Evolutionary conservation across 2,113 vertebrate genomes (phyloP).

Genomic region (Nothobranchius furzeri): DNA sequence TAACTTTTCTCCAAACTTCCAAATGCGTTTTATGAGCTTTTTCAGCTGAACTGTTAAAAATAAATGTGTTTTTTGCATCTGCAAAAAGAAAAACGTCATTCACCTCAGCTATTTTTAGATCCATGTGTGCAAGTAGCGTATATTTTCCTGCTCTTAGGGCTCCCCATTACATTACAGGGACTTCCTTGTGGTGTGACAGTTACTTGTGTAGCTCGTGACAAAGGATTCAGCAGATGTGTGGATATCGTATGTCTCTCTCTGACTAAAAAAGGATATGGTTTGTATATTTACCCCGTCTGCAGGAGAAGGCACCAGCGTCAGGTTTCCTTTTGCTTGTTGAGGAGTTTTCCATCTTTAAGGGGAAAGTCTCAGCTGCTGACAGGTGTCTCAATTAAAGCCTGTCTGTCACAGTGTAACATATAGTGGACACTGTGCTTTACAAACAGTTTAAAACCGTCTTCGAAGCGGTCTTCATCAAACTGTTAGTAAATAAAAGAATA

Average conservation of each 20-base stretch:
- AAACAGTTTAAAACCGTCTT: no score
- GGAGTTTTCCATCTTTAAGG: conserved; percentile 63
- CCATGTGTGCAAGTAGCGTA: conserved; percentile 1
- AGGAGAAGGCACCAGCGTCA: conserved; percentile 55
- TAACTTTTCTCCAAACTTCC: neutral
- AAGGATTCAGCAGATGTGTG: conserved; percentile 78
- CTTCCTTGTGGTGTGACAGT: conserved; percentile 4
- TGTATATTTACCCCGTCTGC: conserved; percentile 71
- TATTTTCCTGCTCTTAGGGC: neutral
- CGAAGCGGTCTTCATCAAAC: no score
- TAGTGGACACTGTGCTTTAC: neutral
- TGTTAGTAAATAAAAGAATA: no score
- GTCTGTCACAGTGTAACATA: conserved; percentile 54
- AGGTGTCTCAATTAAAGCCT: conserved; percentile 65
- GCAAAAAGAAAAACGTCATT: no score
- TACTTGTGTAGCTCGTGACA: conserved; percentile 37
- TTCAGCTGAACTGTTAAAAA: no score
- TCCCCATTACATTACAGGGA: conserved; percentile 33
- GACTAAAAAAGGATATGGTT: conserved; percentile 63
- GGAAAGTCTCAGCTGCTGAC: conserved; percentile 64
- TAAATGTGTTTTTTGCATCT: no score
- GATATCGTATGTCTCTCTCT: conserved; percentile 72
- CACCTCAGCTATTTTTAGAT: no score
- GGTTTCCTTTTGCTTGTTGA: conserved; percentile 60
- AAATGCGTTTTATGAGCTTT: neutral